Conservation (phyloP, 2,113 vertebrate species). For the Leptobrachium leishanense region DNA sequence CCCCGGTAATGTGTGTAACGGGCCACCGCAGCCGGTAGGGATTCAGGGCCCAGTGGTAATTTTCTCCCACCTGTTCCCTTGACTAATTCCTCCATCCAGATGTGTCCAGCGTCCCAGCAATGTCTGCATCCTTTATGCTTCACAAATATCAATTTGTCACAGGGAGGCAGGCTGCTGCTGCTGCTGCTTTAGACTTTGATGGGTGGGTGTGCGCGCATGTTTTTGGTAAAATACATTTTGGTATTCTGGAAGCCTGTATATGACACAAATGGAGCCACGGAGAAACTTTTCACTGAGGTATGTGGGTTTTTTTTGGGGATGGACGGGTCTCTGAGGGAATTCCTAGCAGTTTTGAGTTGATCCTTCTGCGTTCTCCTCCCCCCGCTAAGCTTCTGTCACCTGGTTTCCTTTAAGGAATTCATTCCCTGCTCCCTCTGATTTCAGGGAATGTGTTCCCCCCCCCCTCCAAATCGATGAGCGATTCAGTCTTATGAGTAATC, state of each 20-base stretch:
- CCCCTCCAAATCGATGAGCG: too few species aligned
- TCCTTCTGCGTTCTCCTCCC: not conserved
- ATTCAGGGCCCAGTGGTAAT: not conserved
- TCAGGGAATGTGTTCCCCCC: too few species aligned
- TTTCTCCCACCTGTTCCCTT: conserved; percentile 7
- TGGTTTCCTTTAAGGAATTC: not conserved
- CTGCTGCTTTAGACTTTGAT: too few species aligned
- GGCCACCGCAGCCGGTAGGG: too few species aligned
- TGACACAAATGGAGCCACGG: too few species aligned
- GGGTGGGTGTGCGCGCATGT: too few species aligned
- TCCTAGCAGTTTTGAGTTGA: conserved; percentile 5
- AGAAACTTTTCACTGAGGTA: conserved; percentile 13
- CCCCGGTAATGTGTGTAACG: too few species aligned
- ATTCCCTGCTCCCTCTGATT: not conserved
- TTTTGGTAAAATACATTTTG: too few species aligned
- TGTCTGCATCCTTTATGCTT: not conserved
- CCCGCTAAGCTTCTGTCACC: not conserved
- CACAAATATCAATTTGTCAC: not conserved
- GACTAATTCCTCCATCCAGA: not conserved
- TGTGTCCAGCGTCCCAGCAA: not conserved
- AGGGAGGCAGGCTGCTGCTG: not conserved
- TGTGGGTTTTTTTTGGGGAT: conserved; percentile 3
- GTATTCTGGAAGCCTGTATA: too few species aligned
- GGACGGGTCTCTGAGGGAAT: not conserved
- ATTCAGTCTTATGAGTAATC: too few species aligned